Evolutionary conservation across 2,113 vertebrate genomes (phyloP), one percentile per base, ranked within the genome.

Genomic region (Corythornis vintsioides): DNA sequence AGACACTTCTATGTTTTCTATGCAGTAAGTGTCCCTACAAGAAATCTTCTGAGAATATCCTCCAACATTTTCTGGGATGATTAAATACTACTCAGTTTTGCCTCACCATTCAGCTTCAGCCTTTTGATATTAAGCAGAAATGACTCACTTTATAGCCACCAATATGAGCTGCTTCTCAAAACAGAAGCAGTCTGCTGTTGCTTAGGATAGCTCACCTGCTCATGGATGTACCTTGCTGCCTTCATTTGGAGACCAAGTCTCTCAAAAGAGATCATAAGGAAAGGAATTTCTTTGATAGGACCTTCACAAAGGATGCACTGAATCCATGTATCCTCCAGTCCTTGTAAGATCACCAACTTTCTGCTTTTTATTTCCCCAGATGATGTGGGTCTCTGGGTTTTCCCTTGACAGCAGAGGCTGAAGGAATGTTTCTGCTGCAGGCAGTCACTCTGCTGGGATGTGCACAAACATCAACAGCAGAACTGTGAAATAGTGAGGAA

Each of bases 41-140:
- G 74, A 93, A 94, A 71, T 43, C 89, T 85, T 71, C 60, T 77
- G 92, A 94, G 92, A 89, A 77, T 89, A 94, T 56, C 29, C 56
- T 93, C 77, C 60, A 86, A 25, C 19, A 47, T 57, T 57, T 93
- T 84, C 75, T 67, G 69, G 20, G 57, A 70, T 92, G 86, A 96
- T 94, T 87, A 84, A 95, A 87, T 69, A 71, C 47, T 43, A 31
- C 15, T 63, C 22, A 25, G 18, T 69, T 84, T 56, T 84, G 18
- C 57, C 55, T 91, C 24, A 8, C 8, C 40, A 69, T 78, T 14
- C 55, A 91, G 69, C 22, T 90, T 80, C 65, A 77, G 57, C 9
- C 61, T 72, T 63, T 79, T 43, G 75, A 61, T 76, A 57, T 13
- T 55, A 90, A 88, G 53, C 24, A 83, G 60, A 86, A 83, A 79